Percentiles rank a stretch among this genome's conserved stretches.
phyloP scores from a whole-genome alignment of 1,140 invertebrate genomes.

The Heliconius himera region DNA sequence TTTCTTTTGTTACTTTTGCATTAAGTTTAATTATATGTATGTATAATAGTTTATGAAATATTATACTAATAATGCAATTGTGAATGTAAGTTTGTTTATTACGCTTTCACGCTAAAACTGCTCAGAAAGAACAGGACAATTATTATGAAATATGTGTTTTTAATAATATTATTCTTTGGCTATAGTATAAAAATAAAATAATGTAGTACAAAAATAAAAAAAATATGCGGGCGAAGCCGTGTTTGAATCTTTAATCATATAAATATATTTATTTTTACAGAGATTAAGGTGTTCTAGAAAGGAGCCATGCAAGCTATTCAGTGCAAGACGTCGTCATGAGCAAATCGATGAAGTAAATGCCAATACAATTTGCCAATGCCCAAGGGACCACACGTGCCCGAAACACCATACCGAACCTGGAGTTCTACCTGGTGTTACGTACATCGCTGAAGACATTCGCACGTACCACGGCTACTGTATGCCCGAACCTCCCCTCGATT shows the following conservation, averaged over 20 bases:
- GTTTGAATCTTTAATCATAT: not conserved
- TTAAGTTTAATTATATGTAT: too few relatives aligned
- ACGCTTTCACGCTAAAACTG: too few relatives aligned
- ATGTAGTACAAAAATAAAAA: too few relatives aligned
- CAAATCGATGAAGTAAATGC: conserved; percentile 94
- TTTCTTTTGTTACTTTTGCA: too few relatives aligned
- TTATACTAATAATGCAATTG: too few relatives aligned
- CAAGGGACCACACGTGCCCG: conserved; percentile 89
- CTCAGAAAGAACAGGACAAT: too few relatives aligned
- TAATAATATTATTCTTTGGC: too few relatives aligned
- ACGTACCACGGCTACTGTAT: conserved; percentile 95
- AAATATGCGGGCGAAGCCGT: not conserved
- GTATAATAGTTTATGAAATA: too few relatives aligned
- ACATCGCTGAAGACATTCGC: conserved; percentile 89
- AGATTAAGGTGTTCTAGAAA: conserved; percentile 92
- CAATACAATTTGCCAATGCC: conserved; percentile 93
- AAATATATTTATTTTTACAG: conserved; percentile 76
- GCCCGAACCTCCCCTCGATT: conserved; percentile 79
- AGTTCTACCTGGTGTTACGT: conserved; percentile 91
- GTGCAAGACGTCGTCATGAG: conserved; percentile 90
- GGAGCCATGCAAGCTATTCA: conserved; percentile 94
- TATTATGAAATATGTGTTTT: too few relatives aligned
- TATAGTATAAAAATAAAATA: too few relatives aligned
- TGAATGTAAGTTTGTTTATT: too few relatives aligned
- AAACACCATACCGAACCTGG: conserved; percentile 91